phyloP scores from a whole-genome alignment of 2,888 invertebrate species.

The Xanthorhoe spadicearia region DNA sequence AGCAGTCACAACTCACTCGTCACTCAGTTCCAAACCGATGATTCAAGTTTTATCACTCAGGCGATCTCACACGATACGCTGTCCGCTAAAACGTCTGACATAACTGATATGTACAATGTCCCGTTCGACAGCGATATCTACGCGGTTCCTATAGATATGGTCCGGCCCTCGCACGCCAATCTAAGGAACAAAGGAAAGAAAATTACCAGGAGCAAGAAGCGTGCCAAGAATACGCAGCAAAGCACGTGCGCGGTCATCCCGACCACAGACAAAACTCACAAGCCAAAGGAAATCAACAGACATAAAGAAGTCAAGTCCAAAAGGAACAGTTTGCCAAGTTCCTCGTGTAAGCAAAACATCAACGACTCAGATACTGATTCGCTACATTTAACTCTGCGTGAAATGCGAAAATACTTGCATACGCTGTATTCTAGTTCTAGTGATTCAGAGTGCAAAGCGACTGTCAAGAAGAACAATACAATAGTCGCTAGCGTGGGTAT shows the following conservation, averaged over 20 bases:
- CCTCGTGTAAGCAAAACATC: conserved; percentile 82
- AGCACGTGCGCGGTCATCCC: conserved; percentile 53
- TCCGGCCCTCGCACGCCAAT: conserved; percentile 83
- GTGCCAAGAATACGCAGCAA: conserved; percentile 68
- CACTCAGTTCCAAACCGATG: conserved; percentile 90
- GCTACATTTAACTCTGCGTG: conserved; percentile 93
- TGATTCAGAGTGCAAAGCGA: conserved; percentile 84
- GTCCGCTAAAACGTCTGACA: conserved; percentile 88
- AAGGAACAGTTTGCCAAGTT: conserved; percentile 88
- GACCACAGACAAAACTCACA: conserved; percentile 56
- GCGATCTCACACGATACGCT: conserved; percentile 95
- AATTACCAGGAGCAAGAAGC: conserved; percentile 69
- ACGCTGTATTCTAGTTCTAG: conserved; percentile 92
- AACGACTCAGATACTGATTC: conserved; percentile 87
- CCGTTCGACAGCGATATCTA: conserved; percentile 95
- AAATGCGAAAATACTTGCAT: conserved; percentile 93
- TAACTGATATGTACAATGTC: conserved; percentile 94
- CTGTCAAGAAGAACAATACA: conserved; percentile 78
- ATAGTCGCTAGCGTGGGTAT: conserved; percentile 75
- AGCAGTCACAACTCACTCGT: conserved; percentile 94
- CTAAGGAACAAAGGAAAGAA: conserved; percentile 72
- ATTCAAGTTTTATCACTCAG: conserved; percentile 94
- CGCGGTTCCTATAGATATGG: conserved; percentile 93
- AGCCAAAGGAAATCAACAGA: conserved; percentile 62
- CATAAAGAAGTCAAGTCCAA: conserved; percentile 81